These are phyloP conservation scores for Drosophila siamana DNA, from an alignment of 2,888 invertebrate species.

Conservation along the genomic window DNA sequence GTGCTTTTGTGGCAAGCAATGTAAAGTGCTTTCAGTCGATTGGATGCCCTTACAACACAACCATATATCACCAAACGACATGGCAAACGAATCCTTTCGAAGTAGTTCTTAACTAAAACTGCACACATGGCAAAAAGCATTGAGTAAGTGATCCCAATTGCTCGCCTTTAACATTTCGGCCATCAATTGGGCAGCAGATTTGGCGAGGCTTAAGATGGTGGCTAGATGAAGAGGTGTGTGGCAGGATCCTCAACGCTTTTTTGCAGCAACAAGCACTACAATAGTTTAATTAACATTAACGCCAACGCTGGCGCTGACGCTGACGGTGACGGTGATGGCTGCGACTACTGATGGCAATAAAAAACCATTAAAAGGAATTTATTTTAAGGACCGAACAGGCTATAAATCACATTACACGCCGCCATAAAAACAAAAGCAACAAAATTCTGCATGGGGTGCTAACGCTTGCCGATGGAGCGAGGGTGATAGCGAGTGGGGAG, in stretches of 20 bases:
- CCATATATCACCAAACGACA: slow-evolving; percentile 30
- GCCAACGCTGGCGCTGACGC: slow-evolving; percentile 61
- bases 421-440: slow-evolving; percentile 74
- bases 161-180: not conserved
- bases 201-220: too few species aligned
- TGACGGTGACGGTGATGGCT: slow-evolving; percentile 66
- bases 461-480: not conserved
- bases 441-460: slow-evolving; percentile 38
- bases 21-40: slow-evolving; percentile 24
- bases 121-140: slow-evolving; percentile 52
- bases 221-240: too few species aligned
- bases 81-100: slow-evolving; percentile 45
- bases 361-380: slow-evolving; percentile 80
- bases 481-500: not conserved
- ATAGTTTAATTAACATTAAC: slow-evolving; percentile 81
- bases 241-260: not conserved
- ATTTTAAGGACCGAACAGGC: slow-evolving; percentile 79
- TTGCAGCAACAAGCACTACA: slow-evolving; percentile 61
- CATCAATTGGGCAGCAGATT: not conserved
- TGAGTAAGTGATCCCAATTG: slow-evolving; percentile 29
- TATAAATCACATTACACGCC: slow-evolving; percentile 78
- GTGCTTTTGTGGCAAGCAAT: not conserved
- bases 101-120: slow-evolving; percentile 37
- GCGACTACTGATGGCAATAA: slow-evolving; percentile 79
- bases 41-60: slow-evolving; percentile 27